phyloP scores from a whole-genome alignment of 2,888 invertebrate species.

The Mimas tiliae region DNA sequence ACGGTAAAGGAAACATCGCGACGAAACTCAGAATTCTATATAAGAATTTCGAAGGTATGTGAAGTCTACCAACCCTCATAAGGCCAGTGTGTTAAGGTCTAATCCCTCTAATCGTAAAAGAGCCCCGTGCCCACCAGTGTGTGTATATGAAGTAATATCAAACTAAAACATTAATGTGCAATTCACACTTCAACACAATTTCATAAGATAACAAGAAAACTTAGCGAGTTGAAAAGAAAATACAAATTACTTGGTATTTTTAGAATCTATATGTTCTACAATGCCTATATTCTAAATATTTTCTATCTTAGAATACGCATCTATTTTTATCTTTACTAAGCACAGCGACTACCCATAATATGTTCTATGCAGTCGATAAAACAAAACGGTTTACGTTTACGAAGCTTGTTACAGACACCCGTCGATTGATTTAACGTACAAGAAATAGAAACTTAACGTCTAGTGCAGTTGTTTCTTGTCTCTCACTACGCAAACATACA shows the following conservation, averaged over 20 bases:
- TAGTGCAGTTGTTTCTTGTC: conserved; percentile 70
- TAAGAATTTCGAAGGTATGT: too few species aligned
- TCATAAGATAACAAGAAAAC: too few species aligned
- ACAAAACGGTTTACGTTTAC: conserved; percentile 43
- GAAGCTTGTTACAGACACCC: conserved; percentile 48
- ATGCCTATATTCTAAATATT: not conserved
- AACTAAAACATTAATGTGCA: too few species aligned
- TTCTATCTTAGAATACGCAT: not conserved
- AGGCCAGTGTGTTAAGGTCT: too few species aligned
- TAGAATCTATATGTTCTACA: not conserved
- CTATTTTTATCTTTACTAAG: conserved; percentile 1
- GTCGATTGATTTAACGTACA: conserved; percentile 62
- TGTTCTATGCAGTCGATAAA: conserved; percentile 24
- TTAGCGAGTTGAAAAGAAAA: too few species aligned
- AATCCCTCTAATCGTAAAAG: too few species aligned
- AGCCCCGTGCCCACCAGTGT: too few species aligned
- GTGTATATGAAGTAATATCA: not conserved
- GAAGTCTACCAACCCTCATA: too few species aligned
- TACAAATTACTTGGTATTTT: too few species aligned
- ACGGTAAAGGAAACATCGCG: too few species aligned
- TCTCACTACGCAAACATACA: conserved; percentile 66
- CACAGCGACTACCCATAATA: conserved; percentile 1
- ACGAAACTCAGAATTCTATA: too few species aligned
- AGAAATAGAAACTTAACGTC: conserved; percentile 60
- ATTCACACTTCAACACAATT: too few species aligned